Evolutionary conservation across 2,113 vertebrate genomes (phyloP), one percentile per base, ranked within the genome.

Genomic region (Malurus cyaneus): DNA sequence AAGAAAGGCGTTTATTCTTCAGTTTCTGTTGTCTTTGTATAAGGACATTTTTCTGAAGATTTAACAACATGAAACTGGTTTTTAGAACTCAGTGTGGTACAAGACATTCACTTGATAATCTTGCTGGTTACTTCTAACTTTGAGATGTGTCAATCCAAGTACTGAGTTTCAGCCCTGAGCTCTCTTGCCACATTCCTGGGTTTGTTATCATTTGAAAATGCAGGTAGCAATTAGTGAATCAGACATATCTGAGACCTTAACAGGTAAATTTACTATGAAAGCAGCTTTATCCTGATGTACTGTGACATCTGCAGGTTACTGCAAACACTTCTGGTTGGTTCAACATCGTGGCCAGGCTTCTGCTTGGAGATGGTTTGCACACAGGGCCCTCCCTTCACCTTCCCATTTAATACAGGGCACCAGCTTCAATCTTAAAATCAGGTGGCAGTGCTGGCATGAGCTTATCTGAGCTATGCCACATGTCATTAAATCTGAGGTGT

Each of bases 1-100:
- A 62, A 50, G 12, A 5, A 44, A 88, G 25, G 5, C 5, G 5
- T 42, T 54, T 83, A 62, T n/a, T 83, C 11, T 86, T 11, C 26
- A 39, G 18, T 64, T 79, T 78, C 41, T 87, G 10, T 32, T 18
- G 7, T 44, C 32, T 62, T 64, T 32, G 89, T 52, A 47, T 54
- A 64, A 20, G 3, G 7, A 20, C 24, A 1, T 39, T 74, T 84
- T 77, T 39, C 42, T 26, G 11, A 57, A 59, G 10, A 29, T 71
- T 74, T 67, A 50, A 16, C 3, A 2, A 46, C 14, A 36, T 18
- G 18, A 5, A 44, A 29, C 11, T 46, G 7, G 0, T 23, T 67
- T 71, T 64, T 56, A 49, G 25, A 26, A 66, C 8, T 32, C 28
- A n/a, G 18, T 76, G 31, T 18, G 25, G 16, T 28, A 50, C 13